Evolutionary conservation across 2,113 vertebrate species (phyloP).

Genomic region (Pedetes capensis): DNA sequence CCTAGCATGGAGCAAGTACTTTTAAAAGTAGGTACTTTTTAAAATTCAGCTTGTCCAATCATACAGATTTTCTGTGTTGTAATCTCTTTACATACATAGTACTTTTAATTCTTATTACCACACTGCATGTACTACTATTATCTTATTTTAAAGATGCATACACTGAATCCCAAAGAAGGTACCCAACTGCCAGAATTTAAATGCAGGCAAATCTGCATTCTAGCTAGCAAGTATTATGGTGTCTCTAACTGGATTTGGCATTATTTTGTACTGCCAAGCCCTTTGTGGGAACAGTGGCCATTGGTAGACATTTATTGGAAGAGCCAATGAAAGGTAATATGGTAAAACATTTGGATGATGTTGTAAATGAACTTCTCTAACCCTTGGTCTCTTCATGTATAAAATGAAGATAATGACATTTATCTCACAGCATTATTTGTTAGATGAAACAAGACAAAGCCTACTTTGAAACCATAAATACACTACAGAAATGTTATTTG

Average conservation of each 20-base stretch:
- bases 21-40: slow-evolving; percentile 3
- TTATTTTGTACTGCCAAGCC: neutral
- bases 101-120: neutral
- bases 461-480: slow-evolving; percentile 42
- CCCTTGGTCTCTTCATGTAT: neutral
- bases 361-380: slow-evolving; percentile 8
- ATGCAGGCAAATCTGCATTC: neutral
- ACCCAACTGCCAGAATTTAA: neutral
- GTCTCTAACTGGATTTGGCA: neutral
- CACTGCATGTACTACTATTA: neutral
- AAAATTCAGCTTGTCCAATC: neutral
- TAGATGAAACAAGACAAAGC: slow-evolving; percentile 37
- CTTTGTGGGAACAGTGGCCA: neutral
- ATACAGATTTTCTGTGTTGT: neutral
- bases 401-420: slow-evolving; percentile 26
- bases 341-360: neutral
- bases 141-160: neutral
- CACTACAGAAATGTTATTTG: slow-evolving; percentile 12
- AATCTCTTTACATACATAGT: neutral
- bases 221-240: neutral
- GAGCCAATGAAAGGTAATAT: neutral
- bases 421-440: slow-evolving; percentile 33
- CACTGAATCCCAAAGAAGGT: neutral
- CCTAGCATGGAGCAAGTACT: neutral
- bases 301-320: neutral